A percentile compares a stretch with the other conserved stretches of the same genome.
These are phyloP conservation scores for Parus major DNA, from an alignment of 2,113 vertebrate species.

Conservation along the genomic window DNA sequence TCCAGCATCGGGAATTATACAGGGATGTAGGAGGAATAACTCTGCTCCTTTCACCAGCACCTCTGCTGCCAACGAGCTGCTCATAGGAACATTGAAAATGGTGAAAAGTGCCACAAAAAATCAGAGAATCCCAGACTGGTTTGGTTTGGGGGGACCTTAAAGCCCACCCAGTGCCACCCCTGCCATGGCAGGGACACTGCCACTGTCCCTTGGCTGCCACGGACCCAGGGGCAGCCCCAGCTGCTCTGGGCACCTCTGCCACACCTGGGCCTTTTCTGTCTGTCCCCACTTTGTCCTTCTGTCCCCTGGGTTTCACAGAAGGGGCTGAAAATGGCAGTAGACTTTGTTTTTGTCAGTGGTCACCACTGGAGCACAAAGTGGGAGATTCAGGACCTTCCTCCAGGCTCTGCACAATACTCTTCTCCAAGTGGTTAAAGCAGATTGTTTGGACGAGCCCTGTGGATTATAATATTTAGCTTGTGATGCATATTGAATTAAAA, in stretches of 20 bases:
- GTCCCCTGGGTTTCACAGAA: not conserved
- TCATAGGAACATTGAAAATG: accelerated
- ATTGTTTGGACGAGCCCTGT: not conserved
- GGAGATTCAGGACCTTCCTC: not conserved
- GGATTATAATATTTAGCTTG: not conserved
- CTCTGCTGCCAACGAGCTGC: accelerated
- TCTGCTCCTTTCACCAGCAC: not conserved
- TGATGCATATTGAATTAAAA: not conserved
- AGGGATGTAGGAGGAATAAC: not conserved
- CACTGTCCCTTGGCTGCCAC: not conserved
- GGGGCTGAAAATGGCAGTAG: accelerated
- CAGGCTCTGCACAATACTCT: not conserved
- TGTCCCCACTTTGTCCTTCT: not conserved
- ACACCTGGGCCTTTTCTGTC: not conserved
- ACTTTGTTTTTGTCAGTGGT: not conserved
- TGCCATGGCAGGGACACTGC: not conserved
- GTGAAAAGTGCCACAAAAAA: not conserved
- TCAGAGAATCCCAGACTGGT: not conserved
- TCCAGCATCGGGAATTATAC: not conserved
- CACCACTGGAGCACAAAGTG: accelerated
- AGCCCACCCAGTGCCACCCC: accelerated
- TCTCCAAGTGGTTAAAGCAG: not conserved
- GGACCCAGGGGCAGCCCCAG: not conserved
- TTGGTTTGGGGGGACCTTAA: not conserved
- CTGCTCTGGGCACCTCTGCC: not conserved